Conservation (phyloP, 2,113 vertebrate species). For the Myotis brandtii region DNA sequence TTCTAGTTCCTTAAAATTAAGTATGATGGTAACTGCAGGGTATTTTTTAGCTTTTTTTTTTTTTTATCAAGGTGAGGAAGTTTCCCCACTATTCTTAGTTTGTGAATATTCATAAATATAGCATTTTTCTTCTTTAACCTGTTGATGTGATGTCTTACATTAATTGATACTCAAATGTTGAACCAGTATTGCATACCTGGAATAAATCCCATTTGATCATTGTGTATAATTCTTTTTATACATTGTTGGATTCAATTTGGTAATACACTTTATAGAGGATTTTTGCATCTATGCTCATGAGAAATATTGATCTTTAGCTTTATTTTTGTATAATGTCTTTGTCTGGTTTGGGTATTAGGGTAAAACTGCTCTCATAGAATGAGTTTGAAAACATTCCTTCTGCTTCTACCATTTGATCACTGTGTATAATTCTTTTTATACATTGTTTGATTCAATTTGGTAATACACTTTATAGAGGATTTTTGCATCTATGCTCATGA, state of each 20-base stretch:
- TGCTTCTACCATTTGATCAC: not conserved
- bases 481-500: not conserved
- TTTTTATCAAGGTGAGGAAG: not conserved
- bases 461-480: not conserved
- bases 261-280: not conserved
- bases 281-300: not conserved
- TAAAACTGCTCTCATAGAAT: not conserved
- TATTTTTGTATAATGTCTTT: not conserved
- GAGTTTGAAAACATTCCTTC: not conserved
- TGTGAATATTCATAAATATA: not conserved
- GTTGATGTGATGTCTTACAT: not conserved
- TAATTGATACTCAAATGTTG: not conserved
- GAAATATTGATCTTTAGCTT: not conserved
- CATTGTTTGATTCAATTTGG: not conserved
- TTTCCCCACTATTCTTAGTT: not conserved
- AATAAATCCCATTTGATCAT: not conserved
- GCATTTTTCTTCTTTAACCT: not conserved
- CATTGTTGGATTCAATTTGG: not conserved
- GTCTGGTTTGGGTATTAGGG: not conserved
- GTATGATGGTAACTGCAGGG: not conserved
- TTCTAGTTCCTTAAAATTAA: not conserved
- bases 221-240: not conserved
- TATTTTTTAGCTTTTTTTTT: not conserved
- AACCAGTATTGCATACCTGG: not conserved
- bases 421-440: not conserved